Evolutionary conservation across 2,113 vertebrate genomes (phyloP), one percentile per base, ranked within the genome.

Genomic region (Microcebus murinus): DNA sequence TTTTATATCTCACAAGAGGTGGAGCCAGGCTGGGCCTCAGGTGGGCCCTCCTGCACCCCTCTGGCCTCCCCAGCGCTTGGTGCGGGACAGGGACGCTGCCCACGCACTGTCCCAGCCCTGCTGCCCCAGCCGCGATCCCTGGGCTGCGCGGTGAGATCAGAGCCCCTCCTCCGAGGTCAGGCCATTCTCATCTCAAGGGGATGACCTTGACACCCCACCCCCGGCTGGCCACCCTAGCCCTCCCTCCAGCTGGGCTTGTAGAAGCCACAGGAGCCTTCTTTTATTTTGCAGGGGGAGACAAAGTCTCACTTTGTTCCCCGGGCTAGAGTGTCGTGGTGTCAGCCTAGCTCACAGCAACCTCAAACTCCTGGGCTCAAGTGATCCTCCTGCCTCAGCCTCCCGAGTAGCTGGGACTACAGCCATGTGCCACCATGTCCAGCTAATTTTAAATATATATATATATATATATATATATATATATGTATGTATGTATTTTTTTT

Each of bases 161-260:
- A 6, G 20, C 4, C 48, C 0, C 25, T 77, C 31, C 81, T 85
- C 11, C 65, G 14, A 18, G 50, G 14, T 12, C 39, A 73, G 76
- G 27, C 76, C 12, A 2, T 25, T 34, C 45, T 79, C 55, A 15
- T 39, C 7, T 45, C 42, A 42, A 42, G 36, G 55, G 10, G 50
- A 17, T 71, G 77, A 27, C 82, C 65, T 52, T 6, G 50, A 29
- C 14, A 45, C 31, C 27, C 31, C 8, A 3, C 48, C 27, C 50
- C 52, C 0, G 0, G 4, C 67, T 9, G 36, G 55, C 55, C 45
- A 74, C 27, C 74, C 4, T 1, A 2, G n/a, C 45, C 48, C 25
- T 76, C 74, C 17, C 42, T 52, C 76, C n/a, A 11, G 48, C 57
- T 31, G 6, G 12, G 12, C 76, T 25, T 61, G 1, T 14, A 18